Base-by-base conservation (phyloP, 2,797 vertebrate genomes). In the Protonibea diacanthus region DNA sequence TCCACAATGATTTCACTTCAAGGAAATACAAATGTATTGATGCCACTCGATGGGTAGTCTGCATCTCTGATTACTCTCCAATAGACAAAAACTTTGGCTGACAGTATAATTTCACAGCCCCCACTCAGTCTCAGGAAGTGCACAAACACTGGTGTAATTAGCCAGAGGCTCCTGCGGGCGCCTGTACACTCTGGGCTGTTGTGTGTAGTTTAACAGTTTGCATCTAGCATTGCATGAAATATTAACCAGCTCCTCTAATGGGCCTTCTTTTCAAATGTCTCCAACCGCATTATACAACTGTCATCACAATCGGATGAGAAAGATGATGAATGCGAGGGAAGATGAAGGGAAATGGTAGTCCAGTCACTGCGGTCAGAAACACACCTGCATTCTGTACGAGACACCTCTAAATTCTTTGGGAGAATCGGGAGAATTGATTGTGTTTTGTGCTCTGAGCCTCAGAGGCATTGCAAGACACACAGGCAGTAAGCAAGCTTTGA, bases 181-280 rank as follows among this genome's bases (percentile, higher is more conserved):
- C 42, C 62, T 53, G 68, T 42, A 53, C 59, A 60, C 55, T 67
- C 69, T 57, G 25, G 53, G 55, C 44, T 67, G 42, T 47, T 76
- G 70, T 81, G 70, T 81, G 47, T 57, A 56, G 7, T 74, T 65
- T 55, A 60, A 53, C 74, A 65, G 59, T 52, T 59, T n/a, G 51
- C 47, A 65, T 80, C 67, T 17, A 64, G 44, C 51, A 25, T 42
- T 52, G 47, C 55, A 85, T 91, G 29, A 83, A 86, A 89, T 80
- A 82, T 80, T 82, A 76, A 84, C 71, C 4, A 67, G 48, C 48
- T 66, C 61, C 51, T 82, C 74, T 52, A 70, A 75, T 60, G 21
- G 74, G 47, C 67, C 49, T 71, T 73, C 1, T 55, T 64, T 77
- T 81, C 33, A 80, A 76, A 84, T 62, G 60, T 75, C 40, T 80